Evolutionary conservation across 2,888 invertebrate species (phyloP), one percentile per base, ranked within the genome.

Genomic region (Chouioia cunea): DNA sequence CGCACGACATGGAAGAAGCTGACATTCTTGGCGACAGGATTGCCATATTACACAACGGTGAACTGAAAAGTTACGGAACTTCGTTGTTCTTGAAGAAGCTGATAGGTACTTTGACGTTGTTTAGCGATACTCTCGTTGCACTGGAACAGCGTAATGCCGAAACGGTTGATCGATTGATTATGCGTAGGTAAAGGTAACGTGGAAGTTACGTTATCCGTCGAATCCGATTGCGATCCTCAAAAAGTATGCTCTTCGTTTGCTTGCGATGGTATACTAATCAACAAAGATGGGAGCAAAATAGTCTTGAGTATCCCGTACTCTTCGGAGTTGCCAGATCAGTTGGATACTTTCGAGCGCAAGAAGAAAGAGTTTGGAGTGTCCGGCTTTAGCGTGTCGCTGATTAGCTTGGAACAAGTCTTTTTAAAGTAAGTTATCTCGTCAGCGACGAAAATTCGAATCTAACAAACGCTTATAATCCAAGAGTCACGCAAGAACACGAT

Each of bases 1-100:
- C 96, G 0, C 97, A 97, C 87, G 94, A 94, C 85, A 96, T 97
- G 95, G 96, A 97, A 84, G 96, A 97, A 85, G 96, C 96, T 6
- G 96, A 97, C 84, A 91, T 93, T 47, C 88, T 97, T 1, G 96
- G 94, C 0, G 96, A 97, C 86, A 90, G 93, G 76, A 93, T 96
- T 76, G 94, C 93, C 0, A 95, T 96, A 74, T 90, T 97, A 86
- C 90, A 92, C 75, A 86, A 88, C 71, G 95, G 95, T 15, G 82
- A 83, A 36, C 85, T 96, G 57, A 88, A 90, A 74, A 93, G 93
- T 81, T 91, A 90, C 82, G 96, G 95, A 27, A 92, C 94, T 1
- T 89, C 95, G 0, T 89, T 95, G 86, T 91, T 92, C 80, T 88
- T 97, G 60, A 96, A 96, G 86, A 91, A 88, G 70, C 82, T 86